These are phyloP conservation scores for Acanthosepion pharaonis DNA, from an alignment of 2,888 invertebrate genomes.

Conservation along the genomic window DNA sequence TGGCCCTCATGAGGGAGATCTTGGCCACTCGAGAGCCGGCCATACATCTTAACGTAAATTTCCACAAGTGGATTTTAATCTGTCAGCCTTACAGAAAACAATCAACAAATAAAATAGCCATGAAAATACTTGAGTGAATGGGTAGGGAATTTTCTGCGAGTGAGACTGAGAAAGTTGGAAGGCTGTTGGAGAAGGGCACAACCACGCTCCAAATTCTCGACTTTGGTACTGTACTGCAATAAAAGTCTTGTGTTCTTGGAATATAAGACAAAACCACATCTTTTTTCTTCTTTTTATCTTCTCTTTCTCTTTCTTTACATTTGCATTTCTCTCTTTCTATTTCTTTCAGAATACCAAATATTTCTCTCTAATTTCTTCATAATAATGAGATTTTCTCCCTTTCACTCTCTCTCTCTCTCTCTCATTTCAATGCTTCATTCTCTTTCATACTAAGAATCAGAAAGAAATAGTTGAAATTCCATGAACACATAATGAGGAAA, in stretches of 20 bases:
- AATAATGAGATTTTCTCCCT: too few relatives aligned
- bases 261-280: background rate
- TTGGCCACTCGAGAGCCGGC: background rate
- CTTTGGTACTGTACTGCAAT: background rate
- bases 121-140: background rate
- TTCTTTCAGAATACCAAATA: background rate
- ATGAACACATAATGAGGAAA: too few relatives aligned
- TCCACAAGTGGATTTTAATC: slow-evolving; percentile 20
- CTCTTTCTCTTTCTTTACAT: background rate
- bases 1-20: background rate
- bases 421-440: background rate
- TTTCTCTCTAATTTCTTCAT: background rate
- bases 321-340: background rate
- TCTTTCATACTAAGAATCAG: background rate
- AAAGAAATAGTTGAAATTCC: too few relatives aligned
- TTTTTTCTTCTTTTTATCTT: background rate
- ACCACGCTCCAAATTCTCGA: background rate
- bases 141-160: background rate
- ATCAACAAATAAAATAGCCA: background rate
- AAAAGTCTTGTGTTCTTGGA: background rate
- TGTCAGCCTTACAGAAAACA: background rate
- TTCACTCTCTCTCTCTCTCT: background rate
- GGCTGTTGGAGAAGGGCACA: background rate
- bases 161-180: background rate
- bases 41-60: background rate